Base-by-base conservation (phyloP, 2,888 invertebrate species). In the Rhimphoctona megacephalus region DNA sequence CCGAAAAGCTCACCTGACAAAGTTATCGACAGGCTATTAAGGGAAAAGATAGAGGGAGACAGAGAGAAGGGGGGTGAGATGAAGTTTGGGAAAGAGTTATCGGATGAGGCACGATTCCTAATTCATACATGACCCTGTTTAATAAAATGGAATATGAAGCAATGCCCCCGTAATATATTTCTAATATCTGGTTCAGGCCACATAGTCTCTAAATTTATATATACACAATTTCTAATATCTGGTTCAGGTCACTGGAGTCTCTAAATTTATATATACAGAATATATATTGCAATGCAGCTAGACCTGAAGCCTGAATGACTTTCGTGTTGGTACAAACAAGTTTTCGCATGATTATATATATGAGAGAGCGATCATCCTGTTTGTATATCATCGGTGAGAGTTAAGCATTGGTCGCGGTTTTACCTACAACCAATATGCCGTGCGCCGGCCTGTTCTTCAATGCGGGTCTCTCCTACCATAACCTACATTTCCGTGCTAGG, bases 81-180 rank as follows among this genome's bases (percentile, higher is more conserved):
- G 19, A 83, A 79, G 64, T 85, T 76, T 43, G 22, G 49, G 57
- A 80, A 70, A 36, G 57, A 66, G 72, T 64, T 43, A 66, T 39
- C n/a, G 17, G 73, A 5, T 30, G 49, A 81, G 64, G 67, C 33
- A 78, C 43, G 22, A 64, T 19, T 64, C 69, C 78, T 49, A 73
- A 81, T 78, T 84, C 81, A 61, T 78, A 64, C 67, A 78, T 69
- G 84, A 78, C 81, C 84, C 77, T 80, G 77, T 77, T 84, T 64
- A 78, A 84, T 84, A 84, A 78, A 81, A 78, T 74, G 69, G 69
- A 78, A 84, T 78, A 78, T 74, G 73, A 83, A 69, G 78, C 81
- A 86, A 83, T 83, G 81, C 83, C 66, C 64, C 61, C 77, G 67
- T 73, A 67, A 86, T 86, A 83, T 76, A 86, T 77, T 73, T 19